phyloP scores from a whole-genome alignment of 2,113 vertebrate genomes.

The Hiodon tergisus region DNA sequence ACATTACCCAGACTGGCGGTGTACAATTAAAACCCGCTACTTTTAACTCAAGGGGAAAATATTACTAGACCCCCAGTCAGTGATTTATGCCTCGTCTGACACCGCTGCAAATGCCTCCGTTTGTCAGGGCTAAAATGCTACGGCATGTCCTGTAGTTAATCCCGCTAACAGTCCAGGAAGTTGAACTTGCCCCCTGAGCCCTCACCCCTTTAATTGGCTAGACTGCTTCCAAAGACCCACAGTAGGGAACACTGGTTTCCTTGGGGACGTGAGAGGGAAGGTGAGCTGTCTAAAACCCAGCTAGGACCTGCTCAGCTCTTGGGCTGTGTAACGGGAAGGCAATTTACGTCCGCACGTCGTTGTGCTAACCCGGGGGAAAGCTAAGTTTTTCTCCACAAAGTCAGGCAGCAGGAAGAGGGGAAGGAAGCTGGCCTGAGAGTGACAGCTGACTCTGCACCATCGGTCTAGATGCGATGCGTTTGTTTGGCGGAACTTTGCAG shows the following conservation, averaged over 20 bases:
- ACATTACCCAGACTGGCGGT: constrained; percentile 19
- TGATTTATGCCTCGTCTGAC: constrained; percentile 36
- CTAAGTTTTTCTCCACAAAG: no score
- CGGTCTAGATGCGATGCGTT: no score
- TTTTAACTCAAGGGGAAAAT: constrained; percentile 31
- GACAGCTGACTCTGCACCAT: no score
- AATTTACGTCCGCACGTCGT: no score
- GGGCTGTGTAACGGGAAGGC: no score
- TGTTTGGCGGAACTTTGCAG: no score
- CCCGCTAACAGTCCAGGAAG: constrained; percentile 29
- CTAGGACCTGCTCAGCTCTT: no score
- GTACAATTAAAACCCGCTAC: constrained; percentile 30
- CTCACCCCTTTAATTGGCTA: neutral
- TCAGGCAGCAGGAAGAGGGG: no score
- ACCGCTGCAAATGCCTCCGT: constrained; percentile 20
- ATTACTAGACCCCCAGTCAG: constrained; percentile 22
- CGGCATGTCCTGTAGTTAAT: constrained; percentile 33
- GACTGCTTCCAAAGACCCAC: constrained; percentile 5
- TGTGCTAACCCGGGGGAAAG: no score
- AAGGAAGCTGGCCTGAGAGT: no score
- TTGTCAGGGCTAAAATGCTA: constrained; percentile 19
- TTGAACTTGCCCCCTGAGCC: neutral
- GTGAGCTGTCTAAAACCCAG: neutral
- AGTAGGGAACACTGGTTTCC: neutral
- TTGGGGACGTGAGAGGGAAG: neutral